These are phyloP conservation scores for Yponomeuta cagnagella DNA, from an alignment of 2,888 invertebrate species.

Conservation along the genomic window DNA sequence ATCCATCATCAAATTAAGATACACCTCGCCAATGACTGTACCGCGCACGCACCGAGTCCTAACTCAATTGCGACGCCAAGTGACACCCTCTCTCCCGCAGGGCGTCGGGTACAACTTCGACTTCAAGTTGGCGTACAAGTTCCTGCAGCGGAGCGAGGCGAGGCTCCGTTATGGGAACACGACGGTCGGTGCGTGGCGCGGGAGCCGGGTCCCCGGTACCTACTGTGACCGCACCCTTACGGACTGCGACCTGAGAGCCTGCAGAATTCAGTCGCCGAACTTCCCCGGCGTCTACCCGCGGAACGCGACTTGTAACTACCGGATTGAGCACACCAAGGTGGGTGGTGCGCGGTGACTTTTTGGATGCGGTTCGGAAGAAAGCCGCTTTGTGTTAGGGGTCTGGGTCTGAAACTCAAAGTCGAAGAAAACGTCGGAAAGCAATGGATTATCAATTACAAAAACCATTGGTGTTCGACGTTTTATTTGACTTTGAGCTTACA, in stretches of 20 bases:
- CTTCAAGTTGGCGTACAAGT: conserved; percentile 90
- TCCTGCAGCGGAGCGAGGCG: conserved; percentile 84
- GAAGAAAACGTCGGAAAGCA: no score
- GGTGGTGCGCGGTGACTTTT: conserved; percentile 19
- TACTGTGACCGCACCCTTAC: conserved; percentile 89
- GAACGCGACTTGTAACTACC: conserved; percentile 89
- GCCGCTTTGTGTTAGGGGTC: not conserved
- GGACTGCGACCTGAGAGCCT: conserved; percentile 81
- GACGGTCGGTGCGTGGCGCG: conserved; percentile 83
- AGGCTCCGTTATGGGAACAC: conserved; percentile 86
- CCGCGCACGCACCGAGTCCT: not conserved
- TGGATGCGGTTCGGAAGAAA: no score
- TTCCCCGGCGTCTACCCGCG: conserved; percentile 93
- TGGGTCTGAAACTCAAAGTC: no score
- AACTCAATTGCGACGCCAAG: not conserved
- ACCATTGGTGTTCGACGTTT: no score
- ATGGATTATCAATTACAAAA: no score
- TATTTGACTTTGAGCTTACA: no score
- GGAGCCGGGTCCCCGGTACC: conserved; percentile 83
- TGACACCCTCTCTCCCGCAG: conserved; percentile 45
- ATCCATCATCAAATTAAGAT: no score
- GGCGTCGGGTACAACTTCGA: conserved; percentile 87
- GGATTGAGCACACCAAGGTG: conserved; percentile 78
- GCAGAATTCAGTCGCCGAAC: conserved; percentile 91
- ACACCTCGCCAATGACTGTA: no score